Evolutionary conservation across 2,888 invertebrate species (phyloP), one percentile per base, ranked within the genome.

Genomic region (Chloroclysta siterata): DNA sequence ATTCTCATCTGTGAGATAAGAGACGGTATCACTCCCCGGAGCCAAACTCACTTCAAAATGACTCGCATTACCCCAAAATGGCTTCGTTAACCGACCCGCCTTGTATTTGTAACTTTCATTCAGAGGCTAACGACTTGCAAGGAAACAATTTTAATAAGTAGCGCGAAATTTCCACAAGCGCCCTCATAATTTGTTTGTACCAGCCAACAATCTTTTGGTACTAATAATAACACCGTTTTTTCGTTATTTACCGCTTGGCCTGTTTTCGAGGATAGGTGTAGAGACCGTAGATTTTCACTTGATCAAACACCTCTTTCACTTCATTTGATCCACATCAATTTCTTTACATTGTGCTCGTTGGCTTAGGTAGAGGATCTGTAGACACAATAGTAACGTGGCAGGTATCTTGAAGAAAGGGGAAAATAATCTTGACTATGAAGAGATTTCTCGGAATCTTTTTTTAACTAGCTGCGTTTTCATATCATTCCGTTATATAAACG

Each of bases 1-100:
- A 55, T 61, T 58, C 42, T 54, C 56, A 53, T 56, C 57, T 58
- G 46, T 14, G 17, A 47, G 58, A 61, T 60, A 65, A 65, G 54
- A 58, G 58, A 54, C 33, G 53, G 65, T 68, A 72, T 71, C 60
- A 47, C 58, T 54, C 66, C 62, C 63, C 8, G 17, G 55, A 59
- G 66, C 63, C 53, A 50, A 56, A 60, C 53, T 50, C 44, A 39
- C 72, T 69, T 74, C 67, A 75, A 83, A 83, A 83, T 78, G 79
- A 76, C 76, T 73, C 69, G 56, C 81, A 83, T 83, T 83, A 79
- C 73, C 71, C 64, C 66, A 60, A 75, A 78, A 80, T 77, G 72
- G 74, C 79, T 80, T 79, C 78, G 76, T 82, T 78, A 79, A 73
- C 76, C 66, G 59, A 53, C 59, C 56, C 54, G 53, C 53, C 53